These are phyloP conservation scores for Acanthosoma haemorrhoidale DNA, from an alignment of 2,888 invertebrate genomes.

Conservation along the genomic window DNA sequence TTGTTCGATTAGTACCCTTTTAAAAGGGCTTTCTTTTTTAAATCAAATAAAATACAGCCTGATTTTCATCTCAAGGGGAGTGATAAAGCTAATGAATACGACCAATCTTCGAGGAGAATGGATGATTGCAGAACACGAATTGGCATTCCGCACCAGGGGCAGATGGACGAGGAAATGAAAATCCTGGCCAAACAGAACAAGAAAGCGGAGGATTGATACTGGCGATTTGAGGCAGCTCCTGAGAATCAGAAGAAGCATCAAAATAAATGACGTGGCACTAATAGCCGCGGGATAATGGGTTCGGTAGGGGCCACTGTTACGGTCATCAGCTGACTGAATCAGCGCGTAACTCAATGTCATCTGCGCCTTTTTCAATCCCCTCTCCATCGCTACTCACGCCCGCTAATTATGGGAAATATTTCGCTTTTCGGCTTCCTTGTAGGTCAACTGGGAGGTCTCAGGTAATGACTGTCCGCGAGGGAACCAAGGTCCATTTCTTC, in stretches of 20 bases:
- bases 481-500: too few species aligned
- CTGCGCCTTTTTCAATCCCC: not conserved
- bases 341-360: not conserved
- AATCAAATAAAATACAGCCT: too few species aligned
- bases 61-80: too few species aligned
- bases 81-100: not conserved
- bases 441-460: not conserved
- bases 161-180: not conserved
- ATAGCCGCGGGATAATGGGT: not conserved
- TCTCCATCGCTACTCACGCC: not conserved
- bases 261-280: not conserved
- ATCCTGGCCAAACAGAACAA: too few species aligned
- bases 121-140: too few species aligned
- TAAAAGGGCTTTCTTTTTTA: too few species aligned
- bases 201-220: conserved; percentile 6
- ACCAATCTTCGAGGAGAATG: not conserved
- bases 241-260: not conserved
- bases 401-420: not conserved
- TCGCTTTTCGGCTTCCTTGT: not conserved
- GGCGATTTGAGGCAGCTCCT: too few species aligned
- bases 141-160: too few species aligned
- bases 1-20: too few species aligned
- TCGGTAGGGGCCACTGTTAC: too few species aligned
- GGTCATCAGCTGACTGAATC: not conserved
- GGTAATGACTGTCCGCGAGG: not conserved